Conservation (phyloP, 2,888 invertebrate genomes). For the Rugalucina vietnamica region DNA sequence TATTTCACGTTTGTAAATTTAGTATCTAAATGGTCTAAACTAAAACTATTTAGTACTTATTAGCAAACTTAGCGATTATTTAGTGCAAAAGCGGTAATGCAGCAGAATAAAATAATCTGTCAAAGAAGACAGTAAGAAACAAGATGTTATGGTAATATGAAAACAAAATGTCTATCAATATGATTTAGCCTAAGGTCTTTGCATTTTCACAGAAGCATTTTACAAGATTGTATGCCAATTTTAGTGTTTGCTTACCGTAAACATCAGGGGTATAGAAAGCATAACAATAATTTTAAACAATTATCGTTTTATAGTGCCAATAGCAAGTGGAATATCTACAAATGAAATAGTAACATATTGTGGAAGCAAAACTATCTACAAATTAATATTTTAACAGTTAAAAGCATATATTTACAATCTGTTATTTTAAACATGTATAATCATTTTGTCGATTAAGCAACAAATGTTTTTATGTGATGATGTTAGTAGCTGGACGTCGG, state of each 20-base stretch:
- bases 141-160: too few species aligned
- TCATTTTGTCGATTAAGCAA: background rate
- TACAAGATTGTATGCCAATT: too few species aligned
- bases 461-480: background rate
- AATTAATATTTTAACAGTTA: background rate
- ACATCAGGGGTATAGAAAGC: background rate
- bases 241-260: too few species aligned
- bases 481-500: background rate
- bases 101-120: background rate
- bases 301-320: background rate
- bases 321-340: conserved; percentile 1
- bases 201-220: too few species aligned
- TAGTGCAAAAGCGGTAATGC: background rate
- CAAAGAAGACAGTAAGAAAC: background rate
- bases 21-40: background rate
- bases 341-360: background rate
- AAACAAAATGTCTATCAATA: too few species aligned
- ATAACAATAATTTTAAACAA: background rate
- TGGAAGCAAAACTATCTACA: background rate
- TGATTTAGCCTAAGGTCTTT: too few species aligned
- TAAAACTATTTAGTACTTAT: background rate
- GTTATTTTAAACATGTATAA: background rate
- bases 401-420: background rate
- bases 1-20: background rate
- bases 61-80: background rate